A percentile compares a stretch with the other conserved stretches of the same genome.
These are phyloP conservation scores for Schizopygopsis pylzovi DNA, from an alignment of 2,797 vertebrate genomes.

Conservation along the genomic window DNA sequence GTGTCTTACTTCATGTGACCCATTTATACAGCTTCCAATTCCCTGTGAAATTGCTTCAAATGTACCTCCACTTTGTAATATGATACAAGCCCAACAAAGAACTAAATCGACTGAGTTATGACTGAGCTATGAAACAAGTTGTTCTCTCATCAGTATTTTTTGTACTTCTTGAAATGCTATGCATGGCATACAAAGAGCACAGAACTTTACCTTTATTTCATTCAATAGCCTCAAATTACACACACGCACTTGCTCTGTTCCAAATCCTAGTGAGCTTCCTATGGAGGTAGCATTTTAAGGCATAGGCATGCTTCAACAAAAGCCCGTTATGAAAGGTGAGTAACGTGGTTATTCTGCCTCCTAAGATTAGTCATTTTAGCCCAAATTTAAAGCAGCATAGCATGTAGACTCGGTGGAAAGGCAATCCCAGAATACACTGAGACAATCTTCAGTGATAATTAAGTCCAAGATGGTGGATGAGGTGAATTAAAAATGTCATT, in stretches of 20 bases:
- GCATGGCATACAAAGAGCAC: conserved; percentile 49
- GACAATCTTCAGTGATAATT: neutral
- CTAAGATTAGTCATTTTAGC: neutral
- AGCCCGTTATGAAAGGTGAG: neutral
- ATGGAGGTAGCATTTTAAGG: conserved; percentile 1
- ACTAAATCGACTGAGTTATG: conserved; percentile 12
- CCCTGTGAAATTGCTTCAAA: conserved; percentile 79
- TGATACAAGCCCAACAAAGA: neutral
- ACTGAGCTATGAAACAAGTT: conserved; percentile 2
- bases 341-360: neutral
- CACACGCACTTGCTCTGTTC: conserved; percentile 8
- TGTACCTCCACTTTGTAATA: neutral
- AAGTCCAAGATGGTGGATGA: neutral
- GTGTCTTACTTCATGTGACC: conserved; percentile 77
- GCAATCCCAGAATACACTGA: neutral
- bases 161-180: conserved; percentile 36
- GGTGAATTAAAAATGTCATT: neutral
- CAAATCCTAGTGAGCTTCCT: neutral
- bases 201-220: neutral
- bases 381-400: neutral
- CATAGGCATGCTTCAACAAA: neutral
- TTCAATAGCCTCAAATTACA: neutral
- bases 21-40: conserved; percentile 80
- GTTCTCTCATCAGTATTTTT: conserved; percentile 14
- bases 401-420: neutral